phyloP scores from a whole-genome alignment of 2,113 vertebrate genomes.

The Ceyx melanurus region DNA sequence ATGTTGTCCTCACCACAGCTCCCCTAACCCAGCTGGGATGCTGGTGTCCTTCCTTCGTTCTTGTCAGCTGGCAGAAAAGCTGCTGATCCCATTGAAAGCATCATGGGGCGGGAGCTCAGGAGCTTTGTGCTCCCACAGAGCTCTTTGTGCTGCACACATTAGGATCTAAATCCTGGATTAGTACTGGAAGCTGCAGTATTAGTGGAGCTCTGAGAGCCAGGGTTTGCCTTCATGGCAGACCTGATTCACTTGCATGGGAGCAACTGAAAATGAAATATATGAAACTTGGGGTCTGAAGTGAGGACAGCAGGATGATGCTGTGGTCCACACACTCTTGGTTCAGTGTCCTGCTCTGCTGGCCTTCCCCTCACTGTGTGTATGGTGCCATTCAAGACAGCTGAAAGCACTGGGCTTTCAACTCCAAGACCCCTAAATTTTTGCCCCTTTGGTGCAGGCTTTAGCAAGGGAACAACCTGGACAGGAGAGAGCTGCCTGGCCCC shows the following conservation, averaged over 20 bases:
- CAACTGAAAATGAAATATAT: background rate
- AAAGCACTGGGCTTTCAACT: background rate
- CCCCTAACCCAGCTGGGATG: background rate
- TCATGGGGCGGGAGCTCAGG: background rate
- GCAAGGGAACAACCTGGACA: background rate
- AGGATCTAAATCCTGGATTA: conserved; percentile 71
- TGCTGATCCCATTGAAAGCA: conserved; percentile 30
- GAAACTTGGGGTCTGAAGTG: background rate
- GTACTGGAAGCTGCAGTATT: conserved; percentile 41
- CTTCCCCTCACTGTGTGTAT: background rate
- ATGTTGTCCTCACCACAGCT: background rate
- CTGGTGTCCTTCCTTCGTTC: conserved; percentile 53
- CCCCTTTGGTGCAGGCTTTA: background rate
- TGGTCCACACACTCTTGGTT: background rate
- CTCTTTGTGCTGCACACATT: background rate
- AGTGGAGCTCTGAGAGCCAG: background rate
- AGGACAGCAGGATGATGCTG: background rate
- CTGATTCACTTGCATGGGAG: background rate
- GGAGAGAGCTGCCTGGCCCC: background rate
- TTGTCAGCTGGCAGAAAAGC: conserved; percentile 36
- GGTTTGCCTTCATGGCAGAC: conserved; percentile 10
- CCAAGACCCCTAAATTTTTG: accelerated
- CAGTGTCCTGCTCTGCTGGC: background rate
- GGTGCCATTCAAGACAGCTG: background rate
- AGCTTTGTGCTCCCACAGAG: conserved; percentile 36